Conservation (phyloP, 1,140 invertebrate species). For the Lerema accius region DNA sequence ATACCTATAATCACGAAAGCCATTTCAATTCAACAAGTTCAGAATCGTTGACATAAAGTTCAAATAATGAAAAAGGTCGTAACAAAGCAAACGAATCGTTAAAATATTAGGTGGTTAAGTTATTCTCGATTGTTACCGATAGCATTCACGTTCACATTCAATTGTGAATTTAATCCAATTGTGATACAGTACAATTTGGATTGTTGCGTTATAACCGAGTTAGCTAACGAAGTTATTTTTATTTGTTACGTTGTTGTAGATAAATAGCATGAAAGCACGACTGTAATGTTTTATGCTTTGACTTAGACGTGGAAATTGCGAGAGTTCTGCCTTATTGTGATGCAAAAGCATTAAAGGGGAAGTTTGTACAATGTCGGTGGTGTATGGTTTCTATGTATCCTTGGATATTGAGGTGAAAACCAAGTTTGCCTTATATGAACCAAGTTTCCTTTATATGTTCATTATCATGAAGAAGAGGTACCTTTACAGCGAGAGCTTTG, state of each 20-base stretch:
- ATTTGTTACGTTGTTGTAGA: conserved; percentile 21
- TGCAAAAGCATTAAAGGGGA: not conserved
- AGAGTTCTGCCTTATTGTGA: conserved; percentile 12
- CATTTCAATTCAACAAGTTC: not conserved
- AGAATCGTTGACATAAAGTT: not conserved
- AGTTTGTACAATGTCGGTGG: not conserved
- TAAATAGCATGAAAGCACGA: conserved; percentile 29
- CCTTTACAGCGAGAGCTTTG: not conserved
- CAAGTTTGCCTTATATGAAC: not conserved
- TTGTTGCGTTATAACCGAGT: conserved; percentile 5
- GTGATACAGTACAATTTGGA: conserved; percentile 1
- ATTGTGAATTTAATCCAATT: not conserved
- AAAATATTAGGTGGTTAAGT: conserved; percentile 1
- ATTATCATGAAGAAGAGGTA: not conserved
- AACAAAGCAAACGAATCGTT: conserved; percentile 6
- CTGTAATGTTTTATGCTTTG: conserved; percentile 18
- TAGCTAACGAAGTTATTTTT: conserved; percentile 25
- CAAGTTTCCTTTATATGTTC: not conserved
- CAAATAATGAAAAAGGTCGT: not conserved
- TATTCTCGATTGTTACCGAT: conserved; percentile 15
- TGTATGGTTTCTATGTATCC: not conserved
- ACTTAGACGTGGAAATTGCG: conserved; percentile 15
- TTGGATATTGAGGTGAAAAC: not conserved
- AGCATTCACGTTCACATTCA: not conserved
- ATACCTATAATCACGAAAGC: not conserved